Conservation (phyloP, 2,797 vertebrate species). For the Eulemur mongoz region DNA sequence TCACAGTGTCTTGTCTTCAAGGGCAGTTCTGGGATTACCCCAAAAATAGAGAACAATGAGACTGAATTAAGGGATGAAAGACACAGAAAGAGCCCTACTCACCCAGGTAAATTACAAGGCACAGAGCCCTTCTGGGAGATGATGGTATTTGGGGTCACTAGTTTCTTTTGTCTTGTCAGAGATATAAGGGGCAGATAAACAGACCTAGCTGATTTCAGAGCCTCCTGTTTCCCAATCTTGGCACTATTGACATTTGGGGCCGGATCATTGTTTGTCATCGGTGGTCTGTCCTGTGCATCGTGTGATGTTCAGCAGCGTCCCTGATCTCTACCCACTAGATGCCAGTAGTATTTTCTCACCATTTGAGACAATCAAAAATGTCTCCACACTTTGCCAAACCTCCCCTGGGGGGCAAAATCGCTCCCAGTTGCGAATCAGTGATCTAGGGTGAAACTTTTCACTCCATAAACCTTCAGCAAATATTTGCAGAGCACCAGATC, state of each 20-base stretch:
- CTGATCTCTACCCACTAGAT: neutral
- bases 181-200: neutral
- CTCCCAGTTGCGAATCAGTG: neutral
- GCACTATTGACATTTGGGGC: fast-evolving
- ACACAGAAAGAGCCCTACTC: neutral
- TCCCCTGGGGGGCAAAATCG: neutral
- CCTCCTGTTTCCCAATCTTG: neutral
- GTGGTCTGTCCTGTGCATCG: neutral
- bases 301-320: neutral
- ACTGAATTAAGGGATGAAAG: neutral
- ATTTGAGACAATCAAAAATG: neutral
- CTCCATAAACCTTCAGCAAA: neutral
- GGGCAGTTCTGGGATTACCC: constrained; percentile 47
- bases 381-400: neutral
- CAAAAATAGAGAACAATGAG: neutral
- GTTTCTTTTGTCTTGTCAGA: neutral
- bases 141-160: neutral
- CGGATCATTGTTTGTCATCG: neutral
- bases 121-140: neutral
- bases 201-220: neutral
- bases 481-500: neutral
- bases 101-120: neutral
- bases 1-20: neutral
- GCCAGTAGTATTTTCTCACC: neutral
- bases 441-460: neutral